These are phyloP conservation scores for Pollenia angustigena DNA, from an alignment of 2,888 invertebrate species.

Conservation along the genomic window DNA sequence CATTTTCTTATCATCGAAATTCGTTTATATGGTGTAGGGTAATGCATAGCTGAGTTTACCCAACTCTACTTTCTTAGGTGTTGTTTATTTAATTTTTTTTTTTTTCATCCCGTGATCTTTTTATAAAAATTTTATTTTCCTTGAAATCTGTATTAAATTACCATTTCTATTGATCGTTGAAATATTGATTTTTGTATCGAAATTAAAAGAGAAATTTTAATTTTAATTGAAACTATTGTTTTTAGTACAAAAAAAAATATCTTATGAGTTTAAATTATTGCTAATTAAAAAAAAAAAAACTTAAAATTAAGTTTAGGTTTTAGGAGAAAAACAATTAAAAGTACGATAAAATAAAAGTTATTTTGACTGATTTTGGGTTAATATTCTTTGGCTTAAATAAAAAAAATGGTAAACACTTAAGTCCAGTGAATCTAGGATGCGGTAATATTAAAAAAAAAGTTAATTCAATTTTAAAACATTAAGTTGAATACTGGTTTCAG, in stretches of 20 bases:
- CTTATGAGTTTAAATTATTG: slow-evolving; percentile 24
- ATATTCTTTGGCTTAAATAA: too few species aligned
- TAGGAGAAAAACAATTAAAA: background rate
- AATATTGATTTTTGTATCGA: slow-evolving; percentile 32
- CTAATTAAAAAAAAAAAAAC: background rate
- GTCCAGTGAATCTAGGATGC: too few species aligned
- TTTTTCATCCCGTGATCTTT: slow-evolving; percentile 24
- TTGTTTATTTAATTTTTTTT: slow-evolving; percentile 17
- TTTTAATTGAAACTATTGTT: slow-evolving; percentile 37
- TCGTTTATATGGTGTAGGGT: too few species aligned
- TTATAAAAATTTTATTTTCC: slow-evolving; percentile 37
- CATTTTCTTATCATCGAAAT: too few species aligned
- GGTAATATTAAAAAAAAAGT: too few species aligned
- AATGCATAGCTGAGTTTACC: too few species aligned
- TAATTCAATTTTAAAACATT: too few species aligned
- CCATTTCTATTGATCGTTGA: slow-evolving; percentile 56
- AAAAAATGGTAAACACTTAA: too few species aligned
- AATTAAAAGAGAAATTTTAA: slow-evolving; percentile 62
- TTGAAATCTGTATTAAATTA: slow-evolving; percentile 47
- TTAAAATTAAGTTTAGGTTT: background rate
- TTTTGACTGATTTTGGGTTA: background rate
- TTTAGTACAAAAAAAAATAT: slow-evolving; percentile 36
- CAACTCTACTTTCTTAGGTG: background rate
- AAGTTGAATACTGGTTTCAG: too few species aligned
- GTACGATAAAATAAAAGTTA: background rate